Conservation (phyloP, 23 tunicate genomes). For the Ciona savignyi region DNA sequence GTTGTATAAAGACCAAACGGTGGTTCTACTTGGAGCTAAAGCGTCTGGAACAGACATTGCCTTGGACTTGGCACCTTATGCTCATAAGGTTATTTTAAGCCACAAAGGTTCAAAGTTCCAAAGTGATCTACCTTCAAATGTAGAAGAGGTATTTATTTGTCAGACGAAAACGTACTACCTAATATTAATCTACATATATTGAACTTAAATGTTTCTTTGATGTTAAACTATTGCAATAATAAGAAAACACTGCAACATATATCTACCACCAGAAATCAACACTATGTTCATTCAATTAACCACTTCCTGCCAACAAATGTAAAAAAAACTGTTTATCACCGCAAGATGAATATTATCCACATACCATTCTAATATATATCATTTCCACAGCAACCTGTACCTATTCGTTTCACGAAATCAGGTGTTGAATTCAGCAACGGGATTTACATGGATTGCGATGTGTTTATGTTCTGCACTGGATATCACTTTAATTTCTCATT, state of each 20-base stretch:
- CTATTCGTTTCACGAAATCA: constrained; percentile 19
- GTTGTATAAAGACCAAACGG: constrained; percentile 24
- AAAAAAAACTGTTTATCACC: too few species aligned
- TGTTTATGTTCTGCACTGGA: constrained; percentile 70
- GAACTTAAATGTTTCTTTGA: too few species aligned
- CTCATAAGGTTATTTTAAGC: constrained; percentile 38
- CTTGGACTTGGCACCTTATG: constrained; percentile 27
- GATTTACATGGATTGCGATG: constrained; percentile 26
- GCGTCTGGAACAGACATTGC: constrained; percentile 73
- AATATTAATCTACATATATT: too few species aligned
- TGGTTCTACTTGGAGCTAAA: constrained; percentile 60
- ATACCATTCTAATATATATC: too few species aligned
- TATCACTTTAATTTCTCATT: constrained; percentile 73
- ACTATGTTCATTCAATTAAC: too few species aligned
- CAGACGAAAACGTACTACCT: too few species aligned
- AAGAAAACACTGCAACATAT: too few species aligned
- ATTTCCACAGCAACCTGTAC: constrained; percentile 19
- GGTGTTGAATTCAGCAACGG: constrained; percentile 58
- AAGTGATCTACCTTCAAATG: constrained; percentile 36
- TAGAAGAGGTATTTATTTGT: constrained; percentile 27
- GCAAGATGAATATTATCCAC: too few species aligned
- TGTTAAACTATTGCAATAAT: too few species aligned
- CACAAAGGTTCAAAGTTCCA: constrained; percentile 26
- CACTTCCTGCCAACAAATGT: too few species aligned
- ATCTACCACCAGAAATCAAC: too few species aligned